phyloP scores from a whole-genome alignment of 1,140 invertebrate genomes.

The Euschistus heros region DNA sequence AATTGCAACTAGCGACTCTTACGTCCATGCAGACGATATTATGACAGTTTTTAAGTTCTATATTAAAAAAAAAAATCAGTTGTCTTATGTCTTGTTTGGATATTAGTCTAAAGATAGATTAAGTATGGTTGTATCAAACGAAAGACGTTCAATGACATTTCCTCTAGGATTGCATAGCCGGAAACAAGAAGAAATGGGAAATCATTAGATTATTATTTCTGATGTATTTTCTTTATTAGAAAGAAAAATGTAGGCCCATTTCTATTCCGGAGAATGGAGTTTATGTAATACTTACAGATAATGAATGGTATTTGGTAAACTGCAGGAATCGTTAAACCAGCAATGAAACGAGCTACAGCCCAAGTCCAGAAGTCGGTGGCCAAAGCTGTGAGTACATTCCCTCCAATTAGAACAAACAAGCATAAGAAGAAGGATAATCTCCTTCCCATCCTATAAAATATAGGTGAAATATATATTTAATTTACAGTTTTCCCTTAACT shows the following conservation, averaged over 20 bases:
- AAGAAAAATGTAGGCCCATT: not conserved
- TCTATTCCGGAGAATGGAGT: not conserved
- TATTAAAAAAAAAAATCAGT: no score
- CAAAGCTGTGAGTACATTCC: constrained; percentile 63
- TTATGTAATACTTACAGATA: constrained; percentile 58
- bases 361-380: constrained; percentile 70
- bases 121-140: no score
- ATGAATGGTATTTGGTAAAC: constrained; percentile 93
- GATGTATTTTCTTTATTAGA: no score
- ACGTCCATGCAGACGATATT: no score
- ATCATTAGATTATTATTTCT: no score
- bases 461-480: not conserved
- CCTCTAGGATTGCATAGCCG: no score
- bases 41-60: no score
- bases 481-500: not conserved
- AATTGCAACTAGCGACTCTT: no score
- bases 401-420: constrained; percentile 59
- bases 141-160: no score
- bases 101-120: no score
- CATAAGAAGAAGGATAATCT: constrained; percentile 73
- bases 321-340: constrained; percentile 78
- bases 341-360: constrained; percentile 62
- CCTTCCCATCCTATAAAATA: constrained; percentile 52
- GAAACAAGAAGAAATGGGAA: no score
- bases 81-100: no score